Evolutionary conservation across 2,113 vertebrate genomes (phyloP), one percentile per base, ranked within the genome.

Genomic region (Cyanoderma ruficeps): DNA sequence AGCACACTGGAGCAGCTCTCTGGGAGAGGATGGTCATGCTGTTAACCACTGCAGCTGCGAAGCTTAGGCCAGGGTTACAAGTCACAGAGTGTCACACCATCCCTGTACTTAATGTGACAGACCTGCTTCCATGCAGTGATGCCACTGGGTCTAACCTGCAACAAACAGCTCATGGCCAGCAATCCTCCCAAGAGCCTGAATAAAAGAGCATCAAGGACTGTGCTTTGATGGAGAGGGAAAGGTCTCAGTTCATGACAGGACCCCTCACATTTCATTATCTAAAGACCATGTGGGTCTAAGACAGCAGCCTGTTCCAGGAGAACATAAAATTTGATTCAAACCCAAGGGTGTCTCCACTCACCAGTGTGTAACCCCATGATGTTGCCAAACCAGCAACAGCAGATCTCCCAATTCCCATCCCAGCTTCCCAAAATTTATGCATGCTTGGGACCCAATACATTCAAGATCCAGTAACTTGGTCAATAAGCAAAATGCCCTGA

Each of bases 401-500:
- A 1, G 53, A 39, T 53, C 61, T 89, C 75, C 74, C 75, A 64
- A 3, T 35, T 75, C 81, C 31, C n/a, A 37, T 30, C n/a, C 60
- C 31, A 56, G 35, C 41, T 79, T 87, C 65, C 61, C 69, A 88
- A 47, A 67, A 50, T 74, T 33, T 2, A 7, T 50, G 8, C 1
- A 2, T 31, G 30, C 55, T 52, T 70, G 79, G 78, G 67, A 88
- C 47, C 46, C 30, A 72, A 42, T 88, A 95, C 87, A 95, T 88
- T 91, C 92, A 96, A 84, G 56, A 85, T 80, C 63, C 30, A 63
- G 0, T 52, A 79, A 91, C 80, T 37, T 57, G 27, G 46, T 83
- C 80, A 56, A 79, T 44, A 92, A 92, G 10, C 47, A 90, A 94
- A 94, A 84, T 25, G 50, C 52, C 79, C 75, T 83, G 74, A 93